phyloP scores from a whole-genome alignment of 2,113 vertebrate genomes.

The Neogobius melanostomus region DNA sequence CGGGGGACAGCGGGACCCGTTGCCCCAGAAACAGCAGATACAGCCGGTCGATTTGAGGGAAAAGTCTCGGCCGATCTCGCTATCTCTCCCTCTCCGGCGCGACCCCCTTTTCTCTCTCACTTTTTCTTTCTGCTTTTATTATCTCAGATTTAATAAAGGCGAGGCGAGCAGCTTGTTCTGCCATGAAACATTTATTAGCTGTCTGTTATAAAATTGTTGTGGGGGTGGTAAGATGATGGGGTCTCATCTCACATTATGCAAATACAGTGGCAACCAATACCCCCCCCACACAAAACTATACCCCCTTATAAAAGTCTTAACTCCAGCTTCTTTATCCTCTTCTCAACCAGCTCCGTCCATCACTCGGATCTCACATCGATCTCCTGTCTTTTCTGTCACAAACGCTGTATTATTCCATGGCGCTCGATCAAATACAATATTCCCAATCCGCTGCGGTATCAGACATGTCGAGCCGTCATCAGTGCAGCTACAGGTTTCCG shows the following conservation, averaged over 20 bases:
- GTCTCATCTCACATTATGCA: slow-evolving; percentile 86
- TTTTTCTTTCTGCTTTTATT: slow-evolving; percentile 81
- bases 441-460: slow-evolving; percentile 19
- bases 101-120: slow-evolving; percentile 69
- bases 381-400: slow-evolving; percentile 30
- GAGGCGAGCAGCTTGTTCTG: slow-evolving; percentile 84
- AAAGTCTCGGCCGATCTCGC: slow-evolving; percentile 75
- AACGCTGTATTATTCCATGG: slow-evolving; percentile 20
- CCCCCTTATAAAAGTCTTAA: slow-evolving; percentile 19
- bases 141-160: slow-evolving; percentile 91
- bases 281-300: slow-evolving; percentile 29
- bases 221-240: slow-evolving; percentile 77
- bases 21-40: slow-evolving; percentile 84
- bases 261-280: slow-evolving; percentile 81
- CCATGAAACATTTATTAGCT: slow-evolving; percentile 95
- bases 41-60: slow-evolving; percentile 74
- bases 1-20: slow-evolving; percentile 75
- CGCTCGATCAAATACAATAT: slow-evolving; percentile 16
- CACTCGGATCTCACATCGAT: slow-evolving; percentile 13
- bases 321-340: slow-evolving; percentile 27
- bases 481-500: slow-evolving; percentile 44
- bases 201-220: slow-evolving; percentile 92
- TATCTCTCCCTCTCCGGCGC: slow-evolving; percentile 69
- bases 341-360: slow-evolving; percentile 20
- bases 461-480: slow-evolving; percentile 29